Evolutionary conservation across 2,797 vertebrate species (phyloP), one percentile per base, ranked within the genome.

Genomic region (Pipistrellus pygmaeus): DNA sequence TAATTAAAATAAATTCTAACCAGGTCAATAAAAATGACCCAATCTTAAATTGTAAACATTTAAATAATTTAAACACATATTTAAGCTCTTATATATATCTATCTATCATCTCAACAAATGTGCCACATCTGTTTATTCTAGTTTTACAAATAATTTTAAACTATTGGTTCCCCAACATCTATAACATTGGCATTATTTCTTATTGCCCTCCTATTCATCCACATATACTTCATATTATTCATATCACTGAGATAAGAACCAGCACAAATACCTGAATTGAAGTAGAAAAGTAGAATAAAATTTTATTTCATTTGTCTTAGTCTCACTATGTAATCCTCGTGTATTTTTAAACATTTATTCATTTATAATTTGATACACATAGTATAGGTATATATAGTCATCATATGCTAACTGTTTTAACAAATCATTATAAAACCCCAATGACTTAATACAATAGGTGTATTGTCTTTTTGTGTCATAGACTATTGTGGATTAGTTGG

Each of bases 1-100:
- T 38, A 80, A 86, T 85, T 85, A 92, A 94, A 95, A 85, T 88
- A 82, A 55, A 77, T 94, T 94, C 21, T 71, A 90, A 66, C 21
- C 11, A 84, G 11, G 25, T 88, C 4, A 86, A 57, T 51, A 55
- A 90, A 95, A 3, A 85, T 1, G 23, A 87, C 64, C 25, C 80
- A 76, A 68, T 35, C 2, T 57, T 82, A 60, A 55, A 68, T 35
- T 78, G 38, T 48, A 86, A 84, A 48, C 77, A 78, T 72, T 90
- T 94, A 75, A 85, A 68, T 96, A 95, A 88, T 27, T 85, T 62
- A 82, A 78, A 75, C 3, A n/a, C 64, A 30, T 71, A 38, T 83
- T 46, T 85, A 32, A 35, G 53, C 27, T 88, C 68, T 89, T 90
- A 51, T 85, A 83, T 68, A 87, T 51, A 57, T 77, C 68, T 51